Evolutionary conservation across 2,113 vertebrate species (phyloP).

Genomic region (Oenanthe melanoleuca): DNA sequence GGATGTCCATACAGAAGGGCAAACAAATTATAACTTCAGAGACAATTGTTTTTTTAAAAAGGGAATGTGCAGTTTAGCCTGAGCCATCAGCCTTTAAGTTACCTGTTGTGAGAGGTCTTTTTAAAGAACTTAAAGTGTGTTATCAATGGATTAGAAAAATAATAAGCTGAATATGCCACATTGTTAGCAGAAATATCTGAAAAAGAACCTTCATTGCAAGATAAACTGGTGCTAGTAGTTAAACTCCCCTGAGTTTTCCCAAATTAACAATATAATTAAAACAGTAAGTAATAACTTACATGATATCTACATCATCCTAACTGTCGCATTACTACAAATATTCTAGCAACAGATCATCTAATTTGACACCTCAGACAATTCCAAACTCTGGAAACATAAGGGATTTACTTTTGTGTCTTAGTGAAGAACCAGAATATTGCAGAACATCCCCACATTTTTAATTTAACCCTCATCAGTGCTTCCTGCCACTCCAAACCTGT

Average conservation of each 20-base stretch:
- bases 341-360: not conserved
- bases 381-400: not conserved
- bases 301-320: not conserved
- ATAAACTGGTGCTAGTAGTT: not conserved
- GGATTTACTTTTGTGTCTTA: not conserved
- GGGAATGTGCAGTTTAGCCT: not conserved
- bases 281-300: not conserved
- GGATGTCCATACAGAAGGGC: not conserved
- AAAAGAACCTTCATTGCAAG: not conserved
- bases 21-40: not conserved
- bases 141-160: not conserved
- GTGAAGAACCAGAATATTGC: not conserved
- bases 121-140: not conserved
- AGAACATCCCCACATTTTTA: not conserved
- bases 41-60: not conserved
- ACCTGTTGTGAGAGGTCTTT: not conserved
- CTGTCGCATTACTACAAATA: not conserved
- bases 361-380: not conserved
- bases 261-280: slow-evolving; percentile 30
- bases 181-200: not conserved
- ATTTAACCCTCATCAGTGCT: not conserved
- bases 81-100: not conserved
- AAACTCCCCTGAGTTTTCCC: not conserved
- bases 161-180: not conserved
- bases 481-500: not conserved